phyloP scores from a whole-genome alignment of 2,888 invertebrate species.

The Heliconius sara region DNA sequence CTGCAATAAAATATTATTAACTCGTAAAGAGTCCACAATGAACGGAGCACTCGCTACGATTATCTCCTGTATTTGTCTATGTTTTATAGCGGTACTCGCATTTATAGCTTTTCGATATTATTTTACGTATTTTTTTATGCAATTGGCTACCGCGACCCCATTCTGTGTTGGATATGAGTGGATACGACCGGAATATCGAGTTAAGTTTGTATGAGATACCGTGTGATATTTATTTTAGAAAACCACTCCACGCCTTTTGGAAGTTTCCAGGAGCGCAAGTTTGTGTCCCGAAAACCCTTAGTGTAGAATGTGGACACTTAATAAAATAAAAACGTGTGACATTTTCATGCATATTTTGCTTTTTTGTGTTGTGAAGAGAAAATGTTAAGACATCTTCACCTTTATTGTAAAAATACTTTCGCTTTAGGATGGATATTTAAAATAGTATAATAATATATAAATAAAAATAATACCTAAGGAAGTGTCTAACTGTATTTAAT shows the following conservation, averaged over 20 bases:
- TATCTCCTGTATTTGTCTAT: conserved; percentile 79
- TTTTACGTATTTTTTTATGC: conserved; percentile 75
- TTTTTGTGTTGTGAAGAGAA: too few species aligned
- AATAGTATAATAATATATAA: too few species aligned
- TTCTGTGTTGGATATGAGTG: conserved; percentile 52
- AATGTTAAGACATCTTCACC: too few species aligned
- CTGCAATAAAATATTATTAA: conserved; percentile 80
- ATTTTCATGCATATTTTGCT: too few species aligned
- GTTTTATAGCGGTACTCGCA: conserved; percentile 76
- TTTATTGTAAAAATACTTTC: too few species aligned
- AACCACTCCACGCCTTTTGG: background rate
- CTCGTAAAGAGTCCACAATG: conserved; percentile 78
- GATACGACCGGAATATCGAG: conserved; percentile 52
- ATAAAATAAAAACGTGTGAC: too few species aligned
- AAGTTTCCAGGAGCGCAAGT: background rate
- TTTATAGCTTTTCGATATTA: conserved; percentile 82
- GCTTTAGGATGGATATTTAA: too few species aligned
- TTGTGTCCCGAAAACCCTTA: too few species aligned
- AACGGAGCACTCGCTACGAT: conserved; percentile 76
- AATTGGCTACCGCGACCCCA: conserved; percentile 61
- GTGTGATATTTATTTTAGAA: background rate
- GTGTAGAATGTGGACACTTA: too few species aligned
- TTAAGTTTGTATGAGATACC: background rate
- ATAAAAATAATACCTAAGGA: too few species aligned
- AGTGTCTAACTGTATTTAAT: too few species aligned